These are phyloP conservation scores for Fulica atra DNA, from an alignment of 2,113 vertebrate species.

Conservation along the genomic window DNA sequence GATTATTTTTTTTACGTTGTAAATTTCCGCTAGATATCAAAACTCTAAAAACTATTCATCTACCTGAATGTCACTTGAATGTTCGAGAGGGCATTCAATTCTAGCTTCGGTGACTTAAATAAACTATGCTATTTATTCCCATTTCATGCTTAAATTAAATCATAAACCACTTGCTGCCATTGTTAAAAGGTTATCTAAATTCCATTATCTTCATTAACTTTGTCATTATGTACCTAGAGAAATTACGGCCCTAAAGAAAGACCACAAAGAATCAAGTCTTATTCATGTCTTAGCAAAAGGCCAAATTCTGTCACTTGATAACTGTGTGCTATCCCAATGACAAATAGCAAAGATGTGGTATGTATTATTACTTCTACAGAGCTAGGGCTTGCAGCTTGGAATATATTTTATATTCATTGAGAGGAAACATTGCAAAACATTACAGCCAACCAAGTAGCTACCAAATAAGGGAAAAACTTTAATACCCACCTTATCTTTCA, in stretches of 20 bases:
- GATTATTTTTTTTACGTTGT: not conserved
- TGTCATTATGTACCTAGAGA: not conserved
- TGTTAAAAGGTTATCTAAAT: not conserved
- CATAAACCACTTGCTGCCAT: not conserved
- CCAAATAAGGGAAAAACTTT: not conserved
- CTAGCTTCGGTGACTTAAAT: not conserved
- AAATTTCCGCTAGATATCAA: not conserved
- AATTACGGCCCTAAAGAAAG: not conserved
- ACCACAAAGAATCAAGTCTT: not conserved
- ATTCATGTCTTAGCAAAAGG: not conserved
- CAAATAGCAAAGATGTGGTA: not conserved
- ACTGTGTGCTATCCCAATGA: not conserved
- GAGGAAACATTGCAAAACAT: not conserved
- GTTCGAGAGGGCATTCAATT: not conserved
- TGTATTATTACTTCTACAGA: not conserved
- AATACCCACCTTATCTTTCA: not conserved
- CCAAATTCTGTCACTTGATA: not conserved
- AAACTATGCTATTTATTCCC: not conserved
- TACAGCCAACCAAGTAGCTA: not conserved
- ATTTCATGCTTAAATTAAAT: not conserved
- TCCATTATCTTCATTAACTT: not conserved
- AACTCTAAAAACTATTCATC: not conserved
- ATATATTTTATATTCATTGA: slow-evolving; percentile 1
- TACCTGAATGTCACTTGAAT: not conserved
- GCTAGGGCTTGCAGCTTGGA: not conserved